A percentile compares a stretch with the other conserved stretches of the same genome.
phyloP scores from a whole-genome alignment of 2,797 vertebrate species.

The Chaetodon trifasciatus region DNA sequence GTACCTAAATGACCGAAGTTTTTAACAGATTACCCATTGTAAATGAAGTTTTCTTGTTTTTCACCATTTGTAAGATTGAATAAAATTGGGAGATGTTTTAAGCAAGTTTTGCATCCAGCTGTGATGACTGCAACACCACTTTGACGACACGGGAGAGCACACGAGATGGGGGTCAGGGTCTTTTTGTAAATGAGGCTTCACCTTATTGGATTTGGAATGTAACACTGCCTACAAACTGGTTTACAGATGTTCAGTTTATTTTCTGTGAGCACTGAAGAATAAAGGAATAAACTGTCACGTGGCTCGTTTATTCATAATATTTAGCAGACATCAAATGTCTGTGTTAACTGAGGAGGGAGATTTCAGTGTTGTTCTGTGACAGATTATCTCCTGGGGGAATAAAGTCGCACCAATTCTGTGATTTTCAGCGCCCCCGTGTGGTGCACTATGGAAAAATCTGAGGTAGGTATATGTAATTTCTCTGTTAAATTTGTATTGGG shows the following conservation, averaged over 20 bases:
- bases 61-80: conserved; percentile 99
- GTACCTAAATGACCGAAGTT: conserved; percentile 95
- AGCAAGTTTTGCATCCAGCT: conserved; percentile 89
- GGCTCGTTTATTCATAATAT: conserved; percentile 55
- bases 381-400: neutral
- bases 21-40: conserved; percentile 99
- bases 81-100: conserved; percentile 95
- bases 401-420: neutral
- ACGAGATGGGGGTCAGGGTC: conserved; percentile 23
- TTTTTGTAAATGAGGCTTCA: conserved; percentile 93
- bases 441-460: neutral
- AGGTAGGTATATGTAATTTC: too few relatives aligned
- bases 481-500: too few relatives aligned
- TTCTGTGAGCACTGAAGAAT: conserved; percentile 97
- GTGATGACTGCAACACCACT: conserved; percentile 80
- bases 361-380: neutral
- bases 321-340: neutral
- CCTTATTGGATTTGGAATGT: conserved; percentile 94
- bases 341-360: too few relatives aligned
- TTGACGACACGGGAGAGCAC: conserved; percentile 47
- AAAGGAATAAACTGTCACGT: conserved; percentile 91
- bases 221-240: conserved; percentile 94
- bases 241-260: conserved; percentile 91
- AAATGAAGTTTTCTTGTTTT: conserved; percentile 97
- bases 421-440: conserved; percentile 68